Evolutionary conservation across 2,888 invertebrate genomes (phyloP), one percentile per base, ranked within the genome.

Genomic region (Acleris laterana): DNA sequence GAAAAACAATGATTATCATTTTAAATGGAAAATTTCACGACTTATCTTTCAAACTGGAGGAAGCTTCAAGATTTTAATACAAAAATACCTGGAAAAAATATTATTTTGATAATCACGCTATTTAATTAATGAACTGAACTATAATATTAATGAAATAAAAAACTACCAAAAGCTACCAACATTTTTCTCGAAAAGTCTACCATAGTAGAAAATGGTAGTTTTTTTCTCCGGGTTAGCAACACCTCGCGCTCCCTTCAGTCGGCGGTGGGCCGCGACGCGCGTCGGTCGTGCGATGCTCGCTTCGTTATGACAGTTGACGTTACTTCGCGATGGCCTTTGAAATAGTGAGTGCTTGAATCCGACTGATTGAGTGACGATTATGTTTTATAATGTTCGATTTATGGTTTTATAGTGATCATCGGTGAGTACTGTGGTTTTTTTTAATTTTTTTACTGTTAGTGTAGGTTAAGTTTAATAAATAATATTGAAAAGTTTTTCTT

Each of bases 381-480:
- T 86, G 77, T 79, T 82, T 81, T 86, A 81, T 88, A 82, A 90
- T 89, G 88, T 80, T 77, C 75, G 71, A 73, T 83, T 79, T 89
- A 82, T 88, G 87, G 86, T 87, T 84, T 91, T 90, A 89, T 90
- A 91, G 91, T 92, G 90, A 90, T 83, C 85, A 87, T 88, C 89
- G 91, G 92, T 92, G 77, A 90, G 92, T 89, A 55, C 44, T 42
- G 62, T 62, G 62, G 4, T 50, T 63, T 62, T 66, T 68, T 69
- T 58, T 38, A 16, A 28, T 28, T 46, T 46, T 57, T 46, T 42
- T 28, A 59, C 44, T 32, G 55, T 16, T 11, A 9, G 17, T 55
- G 55, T 61, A 49, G 59, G 64, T 60, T 32, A n/a, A 52, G 1
- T 9, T 32, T 7, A 38, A 38, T 53, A 53, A 46, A n/a, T 20